A percentile compares a stretch with the other conserved stretches of the same genome.
Conservation (phyloP, 1,140 invertebrate genomes). For the Eulimnadia texana region DNA sequence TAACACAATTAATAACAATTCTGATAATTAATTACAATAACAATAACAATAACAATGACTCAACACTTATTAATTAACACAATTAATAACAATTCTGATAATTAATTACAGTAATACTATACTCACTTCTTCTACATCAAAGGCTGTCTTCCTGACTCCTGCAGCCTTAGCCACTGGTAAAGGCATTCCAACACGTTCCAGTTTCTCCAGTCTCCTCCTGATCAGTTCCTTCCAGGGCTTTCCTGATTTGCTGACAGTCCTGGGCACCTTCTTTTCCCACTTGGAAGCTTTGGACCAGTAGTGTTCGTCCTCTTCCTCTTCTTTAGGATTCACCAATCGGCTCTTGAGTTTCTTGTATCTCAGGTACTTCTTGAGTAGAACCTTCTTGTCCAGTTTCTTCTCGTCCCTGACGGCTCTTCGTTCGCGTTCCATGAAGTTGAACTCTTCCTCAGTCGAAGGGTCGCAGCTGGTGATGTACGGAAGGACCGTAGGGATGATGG, state of each 20-base stretch:
- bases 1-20: too few species aligned
- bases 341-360: neutral
- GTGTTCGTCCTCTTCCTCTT: slow-evolving; percentile 10
- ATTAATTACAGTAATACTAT: too few species aligned
- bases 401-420: slow-evolving; percentile 2
- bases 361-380: neutral
- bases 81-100: too few species aligned
- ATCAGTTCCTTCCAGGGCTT: too few species aligned
- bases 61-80: too few species aligned
- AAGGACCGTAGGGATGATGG: slow-evolving; percentile 18
- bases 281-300: slow-evolving; percentile 1
- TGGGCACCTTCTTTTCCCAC: neutral
- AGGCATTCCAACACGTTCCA: neutral
- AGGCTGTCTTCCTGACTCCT: too few species aligned
- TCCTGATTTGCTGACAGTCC: neutral
- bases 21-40: too few species aligned
- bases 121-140: too few species aligned
- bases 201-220: too few species aligned
- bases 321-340: neutral
- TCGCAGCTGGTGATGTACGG: slow-evolving; percentile 15
- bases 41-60: too few species aligned
- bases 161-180: too few species aligned
- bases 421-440: slow-evolving; percentile 16
- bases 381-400: neutral
- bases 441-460: slow-evolving; percentile 11